Base-by-base conservation (phyloP, 37 sponge, comb jelly and placozoan genomes). In the Tethya wilhelma region DNA sequence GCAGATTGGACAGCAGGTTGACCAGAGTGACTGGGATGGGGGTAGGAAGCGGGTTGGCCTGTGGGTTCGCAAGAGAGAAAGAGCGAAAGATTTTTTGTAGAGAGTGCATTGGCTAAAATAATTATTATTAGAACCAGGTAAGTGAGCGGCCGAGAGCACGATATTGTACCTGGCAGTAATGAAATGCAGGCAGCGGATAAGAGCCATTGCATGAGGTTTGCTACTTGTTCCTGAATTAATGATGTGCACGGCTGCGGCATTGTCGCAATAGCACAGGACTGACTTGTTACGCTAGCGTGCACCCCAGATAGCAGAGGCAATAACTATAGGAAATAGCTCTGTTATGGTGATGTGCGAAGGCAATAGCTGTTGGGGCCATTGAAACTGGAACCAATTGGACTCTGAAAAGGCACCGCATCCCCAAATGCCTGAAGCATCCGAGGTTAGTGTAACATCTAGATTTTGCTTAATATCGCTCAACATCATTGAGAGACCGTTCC, bases 341-440 rank as follows among this genome's bases (percentile, higher is more conserved):
- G 69, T 80, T 0, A 43, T 62, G 38, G 42, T 70, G 42, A 59
- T 80, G 7, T 44, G 4, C 17, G 26, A 11, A 0, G 4, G 0
- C 5, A 6, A 63, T 73, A 60, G 58, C 37, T 25, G 23, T 0
- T 3, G 17, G 2, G 62, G 44, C 86, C 86, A 86, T 29, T 32
- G 46, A 14, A 32, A 38, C 17, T 73, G 60, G 28, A 78, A 70
- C n/a, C n/a, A n/a, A n/a, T n/a, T n/a, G n/a, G n/a, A n/a, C n/a
- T n/a, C n/a, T n/a, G n/a, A n/a, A n/a, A 43, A 41, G 4, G 72
- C 79, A 1, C 79, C 86, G 34, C 77, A 86, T 11, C 86, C 86
- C 68, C 77, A 76, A 3, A 30, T 7, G 23, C 86, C 86, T 0
- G 78, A 85, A 0, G 86, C 86, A 67, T 85, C 86, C 0, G 86